Evolutionary conservation across 2,888 invertebrate genomes (phyloP), one percentile per base, ranked within the genome.

Genomic region (Ochlodes sylvanus): DNA sequence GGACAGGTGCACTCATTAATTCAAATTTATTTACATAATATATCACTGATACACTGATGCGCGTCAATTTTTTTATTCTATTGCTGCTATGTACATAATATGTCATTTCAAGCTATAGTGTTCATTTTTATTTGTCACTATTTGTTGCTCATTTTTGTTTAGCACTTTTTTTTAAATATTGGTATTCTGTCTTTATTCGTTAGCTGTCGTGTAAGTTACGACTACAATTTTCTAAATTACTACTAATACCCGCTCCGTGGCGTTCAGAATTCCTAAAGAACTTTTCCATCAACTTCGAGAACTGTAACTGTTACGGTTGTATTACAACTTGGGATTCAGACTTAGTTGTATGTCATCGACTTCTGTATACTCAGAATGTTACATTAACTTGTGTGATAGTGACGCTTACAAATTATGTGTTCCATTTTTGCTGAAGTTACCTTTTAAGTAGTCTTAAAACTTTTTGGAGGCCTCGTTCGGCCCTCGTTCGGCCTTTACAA

Each of bases 221-320:
- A 19, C 50, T 50, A 44, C n/a, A 50, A 50, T 50, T 50, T 44
- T 50, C 19, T 44, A 15, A n/a, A 19, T 19, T 17, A 50, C 19
- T 50, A 50, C 19, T 50, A 19, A 50, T 50, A 50, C 19, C 44
- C 17, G 50, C 19, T 50, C 10, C 44, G 4, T 41, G 41, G 15
- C 57, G 66, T 52, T 66, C 52, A 60, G 58, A 58, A 52, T 42
- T 52, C 52, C 52, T 27, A 19, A 17, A 17, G 52, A 65, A 65
- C 65, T 65, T 58, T 65, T 65, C 65, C 52, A 65, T 65, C 65
- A 65, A 58, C 64, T 58, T 19, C 9, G 34, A 5, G 17, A 27
- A 27, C 42, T 63, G 63, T 63, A 44, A 63, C 68, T 42, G 41
- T 27, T 27, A 27, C 27, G 5, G 68, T 19, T 57, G 52, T 34